phyloP scores from a whole-genome alignment of 2,888 invertebrate genomes.

The Theretra japonica region DNA sequence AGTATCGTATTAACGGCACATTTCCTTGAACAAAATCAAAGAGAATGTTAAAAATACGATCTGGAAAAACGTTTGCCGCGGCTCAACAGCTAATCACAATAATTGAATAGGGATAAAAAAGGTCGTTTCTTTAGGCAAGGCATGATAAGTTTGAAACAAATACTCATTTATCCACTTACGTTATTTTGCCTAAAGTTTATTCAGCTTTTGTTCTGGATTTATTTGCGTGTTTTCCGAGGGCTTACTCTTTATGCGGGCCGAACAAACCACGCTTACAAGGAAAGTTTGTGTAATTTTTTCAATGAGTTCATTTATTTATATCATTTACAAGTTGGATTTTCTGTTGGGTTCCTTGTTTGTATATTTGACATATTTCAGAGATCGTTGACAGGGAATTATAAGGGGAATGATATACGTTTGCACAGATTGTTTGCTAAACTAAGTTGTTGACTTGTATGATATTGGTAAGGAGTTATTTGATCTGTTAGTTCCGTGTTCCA shows the following conservation, averaged over 20 bases:
- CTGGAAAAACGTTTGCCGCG: not conserved
- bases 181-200: constrained; percentile 18
- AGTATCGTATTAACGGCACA: too few species aligned
- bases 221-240: constrained; percentile 18
- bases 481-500: not conserved
- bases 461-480: not conserved
- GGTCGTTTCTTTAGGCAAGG: not conserved
- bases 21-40: too few species aligned
- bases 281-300: constrained; percentile 17
- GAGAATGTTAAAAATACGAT: too few species aligned
- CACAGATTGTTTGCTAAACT: not conserved
- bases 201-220: constrained; percentile 18
- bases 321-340: not conserved
- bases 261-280: constrained; percentile 13
- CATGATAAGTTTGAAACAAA: constrained; percentile 22
- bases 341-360: not conserved
- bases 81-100: not conserved
- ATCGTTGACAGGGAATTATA: not conserved
- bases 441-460: not conserved
- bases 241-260: constrained; percentile 22
- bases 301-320: constrained; percentile 18
- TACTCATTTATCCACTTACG: constrained; percentile 18
- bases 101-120: constrained; percentile 7
- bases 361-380: not conserved
- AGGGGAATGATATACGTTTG: not conserved